Evolutionary conservation across 2,888 invertebrate species (phyloP), one percentile per base, ranked within the genome.

Genomic region (Ischnura elegans): DNA sequence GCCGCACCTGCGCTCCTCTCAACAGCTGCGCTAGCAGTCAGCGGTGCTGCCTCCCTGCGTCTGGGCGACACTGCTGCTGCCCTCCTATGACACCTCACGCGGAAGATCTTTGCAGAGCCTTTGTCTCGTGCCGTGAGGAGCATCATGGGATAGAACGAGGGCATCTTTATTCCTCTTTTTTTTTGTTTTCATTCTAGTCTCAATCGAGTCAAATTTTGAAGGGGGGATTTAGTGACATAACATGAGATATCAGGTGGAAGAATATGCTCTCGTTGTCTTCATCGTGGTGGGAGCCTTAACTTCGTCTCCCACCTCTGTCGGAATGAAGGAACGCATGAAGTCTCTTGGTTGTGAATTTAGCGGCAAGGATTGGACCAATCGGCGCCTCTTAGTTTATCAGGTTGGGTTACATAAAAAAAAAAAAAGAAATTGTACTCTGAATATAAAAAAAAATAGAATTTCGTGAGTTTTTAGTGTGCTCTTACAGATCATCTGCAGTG

Each of bases 1-100:
- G 95, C 96, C 6, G 95, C 95, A 90, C 96, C 96, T n/a, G 96
- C 96, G 94, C 94, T 96, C 93, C 95, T 96, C 87, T 96, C 96
- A 36, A 96, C 96, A 43, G 95, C 95, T 84, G 95, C 95, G 87
- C 95, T 96, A 66, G 94, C 96, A 42, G 94, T 96, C 86, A 96
- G 96, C 25, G 96, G 96, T 93, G 94, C 96, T 87, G 95, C 95
- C 47, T 95, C 96, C 25, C 95, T 96, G 93, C 95, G 96, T 95
- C 95, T 96, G 94, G 96, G 96, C 93, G 96, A 96, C 94, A 96
- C 96, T 93, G 96, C 95, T 94, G 95, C 96, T 93, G 95, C 96
- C 94, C 96, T 96, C 94, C 95, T 96, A 95, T 96, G 90, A 90
- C 61, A n/a, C n/a, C 42, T 6, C 66, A n/a, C 61, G 25, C 13